Evolutionary conservation across 1,140 invertebrate species (phyloP), one percentile per base, ranked within the genome.

Genomic region (Sycophila sp.): DNA sequence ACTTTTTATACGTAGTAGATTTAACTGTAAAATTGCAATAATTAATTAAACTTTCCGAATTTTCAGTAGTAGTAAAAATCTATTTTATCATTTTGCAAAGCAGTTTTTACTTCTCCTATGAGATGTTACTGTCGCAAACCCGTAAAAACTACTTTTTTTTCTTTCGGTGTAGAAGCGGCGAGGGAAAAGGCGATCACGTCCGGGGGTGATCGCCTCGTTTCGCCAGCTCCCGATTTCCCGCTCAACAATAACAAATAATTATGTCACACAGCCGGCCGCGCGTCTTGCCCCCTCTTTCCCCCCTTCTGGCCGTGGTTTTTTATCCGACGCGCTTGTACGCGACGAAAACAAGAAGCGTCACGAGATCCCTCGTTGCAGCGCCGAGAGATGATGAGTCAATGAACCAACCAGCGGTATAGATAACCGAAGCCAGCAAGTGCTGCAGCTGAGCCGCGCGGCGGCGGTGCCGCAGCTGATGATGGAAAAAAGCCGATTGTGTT

Each of bases 211-310:
- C 40, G 59, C 28, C 40, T 75, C 63, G 64, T 66, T 73, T 53
- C 36, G 36, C 36, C 36, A 28, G 22, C n/a, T 32, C 24, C n/a
- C 55, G 59, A 60, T 51, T 32, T 45, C 60, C 22, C 45, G 32
- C 34, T 38, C 28, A 30, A 62, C 67, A 76, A 76, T 71, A 76
- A 73, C 70, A 72, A 73, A 75, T 77, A 76, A 77, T 75, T 73
- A 74, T 76, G 72, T 76, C 73, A 75, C 73, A 72, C 59, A 45
- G 13, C 53, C 49, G 17, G 2, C 59, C 24, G 38, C 70, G 19
- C 24, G n/a, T 38, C 30, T 30, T 42, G 34, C n/a, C 7, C 22
- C 15, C 36, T 49, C 11, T 47, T 55, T 19, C 28, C 19, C 26
- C 30, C 45, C 40, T 55, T 28, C 40, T 53, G 5, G 32, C 6